Base-by-base conservation (phyloP, 2,797 vertebrate species). In the Hypotaenidia okinawae region DNA sequence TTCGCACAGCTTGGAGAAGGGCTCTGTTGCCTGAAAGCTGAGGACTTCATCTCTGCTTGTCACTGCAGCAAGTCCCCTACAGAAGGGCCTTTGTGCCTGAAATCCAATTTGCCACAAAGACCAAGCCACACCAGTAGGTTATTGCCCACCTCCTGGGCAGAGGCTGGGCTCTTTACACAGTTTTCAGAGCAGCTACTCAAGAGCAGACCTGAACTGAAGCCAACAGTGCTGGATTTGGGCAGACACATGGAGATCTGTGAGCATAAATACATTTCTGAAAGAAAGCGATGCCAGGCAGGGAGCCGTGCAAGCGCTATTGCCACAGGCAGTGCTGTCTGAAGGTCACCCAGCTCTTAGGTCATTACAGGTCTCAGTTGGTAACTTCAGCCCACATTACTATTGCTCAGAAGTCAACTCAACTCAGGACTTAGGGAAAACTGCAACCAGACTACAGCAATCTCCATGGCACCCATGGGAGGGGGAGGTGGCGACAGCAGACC, bases 241-340 rank as follows among this genome's bases (percentile, higher is more conserved):
- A 85, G 75, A 41, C 21, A 45, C 33, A 24, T 16, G 18, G 19
- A 57, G n/a, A 84, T 68, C 43, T 32, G 18, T 1, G 16, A 33
- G 22, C 49, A 16, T 17, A 49, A 39, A 62, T 10, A 14, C 37
- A 74, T 64, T 32, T 69, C 37, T 55, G 67, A 32, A 59, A 39
- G 49, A 35, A 63, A 3, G 24, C 17, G 24, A 12, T 39, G 63
- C 11, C 13, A 51, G 18, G 3, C n/a, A 39, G 64, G 28, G 37
- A 79, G 6, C 25, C 6, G 2, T 41, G 35, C 0, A 7, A 54
- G 74, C 0, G 0, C 2, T 17, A n/a, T 33, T 77, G 58, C 63
- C 66, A 67, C 67, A 72, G 49, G 39, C 84, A 30, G 12, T 5
- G 28, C 51, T 6, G 2, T 27, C 66, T 61, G 52, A 58, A 64